These are phyloP conservation scores for Notechis scutatus DNA, from an alignment of 2,113 vertebrate species.

Conservation along the genomic window DNA sequence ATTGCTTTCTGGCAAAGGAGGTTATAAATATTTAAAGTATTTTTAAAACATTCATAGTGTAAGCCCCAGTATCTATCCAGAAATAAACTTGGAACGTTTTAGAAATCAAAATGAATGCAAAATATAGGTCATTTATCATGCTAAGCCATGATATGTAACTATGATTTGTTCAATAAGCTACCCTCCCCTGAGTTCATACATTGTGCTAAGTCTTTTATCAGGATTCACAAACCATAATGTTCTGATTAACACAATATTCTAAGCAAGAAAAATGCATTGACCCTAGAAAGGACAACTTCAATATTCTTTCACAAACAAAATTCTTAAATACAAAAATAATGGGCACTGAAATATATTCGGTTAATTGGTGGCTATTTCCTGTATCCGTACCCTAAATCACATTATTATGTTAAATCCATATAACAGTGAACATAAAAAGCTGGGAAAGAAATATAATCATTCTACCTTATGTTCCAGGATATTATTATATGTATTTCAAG, in stretches of 20 bases:
- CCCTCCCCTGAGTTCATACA: neutral
- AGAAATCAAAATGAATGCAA: neutral
- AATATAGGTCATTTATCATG: neutral
- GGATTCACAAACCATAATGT: neutral
- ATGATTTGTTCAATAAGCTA: neutral
- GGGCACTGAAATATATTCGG: neutral
- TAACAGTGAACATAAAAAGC: neutral
- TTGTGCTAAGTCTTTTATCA: neutral
- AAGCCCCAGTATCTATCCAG: neutral
- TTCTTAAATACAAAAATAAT: neutral
- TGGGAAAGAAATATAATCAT: neutral
- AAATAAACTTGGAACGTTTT: neutral
- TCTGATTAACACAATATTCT: neutral
- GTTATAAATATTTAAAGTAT: neutral
- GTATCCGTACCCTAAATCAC: neutral
- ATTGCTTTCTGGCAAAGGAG: neutral
- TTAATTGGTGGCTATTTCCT: neutral
- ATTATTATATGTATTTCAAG: constrained; percentile 26
- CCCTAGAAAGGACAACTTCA: neutral
- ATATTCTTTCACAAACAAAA: neutral
- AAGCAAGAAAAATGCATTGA: neutral
- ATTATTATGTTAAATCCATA: neutral
- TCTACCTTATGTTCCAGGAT: neutral
- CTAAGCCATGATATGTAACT: neutral
- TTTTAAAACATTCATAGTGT: neutral